Base-by-base conservation (phyloP, 2,888 invertebrate species). In the Sisyra nigra region DNA sequence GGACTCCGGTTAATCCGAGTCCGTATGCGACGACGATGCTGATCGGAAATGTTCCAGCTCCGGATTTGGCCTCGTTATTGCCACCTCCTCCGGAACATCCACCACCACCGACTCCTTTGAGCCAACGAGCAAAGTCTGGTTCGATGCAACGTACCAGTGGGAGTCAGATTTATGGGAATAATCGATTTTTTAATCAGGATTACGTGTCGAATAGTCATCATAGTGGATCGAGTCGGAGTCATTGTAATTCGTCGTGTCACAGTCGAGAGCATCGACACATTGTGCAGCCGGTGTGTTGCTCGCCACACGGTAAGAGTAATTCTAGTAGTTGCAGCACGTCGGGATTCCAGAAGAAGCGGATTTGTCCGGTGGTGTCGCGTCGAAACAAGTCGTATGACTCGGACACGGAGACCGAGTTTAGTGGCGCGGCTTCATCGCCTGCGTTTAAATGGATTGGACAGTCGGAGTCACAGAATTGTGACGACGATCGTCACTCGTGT, bases 1-100 rank as follows among this genome's bases (percentile, higher is more conserved):
- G 76, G 58, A 72, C 72, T 44, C 68, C 73, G 8, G 74, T 73
- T 50, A 73, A 74, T 57, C 76, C 78, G 0, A 75, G 75, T 2
- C 82, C 81, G 0, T 82, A 81, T 59, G 82, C 82, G 11, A 82
- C 81, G 1, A 81, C 82, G 9, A 80, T 80, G 62, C 65, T 81
- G 32, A 68, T 80, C 4, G 64, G 65, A 5, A 63, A 65, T 2
- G 31, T 40, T 40, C 42, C 42, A 18, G 35, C 42, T 4, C 68
- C 71, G 19, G 70, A 68, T 55, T 72, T 71, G 70, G 65, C 67
- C 34, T 72, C 72, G 55, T 68, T 72, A 44, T 63, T 72, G 50
- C 72, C 72, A 24, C 72, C 73, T 41, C 72, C 73, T 44, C 72
- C 73, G 18, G 70, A 71, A 52, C 71, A 72, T 56, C 72, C 72